Evolutionary conservation across 2,113 vertebrate genomes (phyloP), one percentile per base, ranked within the genome.

Genomic region (mouse (Mus musculus)): DNA sequence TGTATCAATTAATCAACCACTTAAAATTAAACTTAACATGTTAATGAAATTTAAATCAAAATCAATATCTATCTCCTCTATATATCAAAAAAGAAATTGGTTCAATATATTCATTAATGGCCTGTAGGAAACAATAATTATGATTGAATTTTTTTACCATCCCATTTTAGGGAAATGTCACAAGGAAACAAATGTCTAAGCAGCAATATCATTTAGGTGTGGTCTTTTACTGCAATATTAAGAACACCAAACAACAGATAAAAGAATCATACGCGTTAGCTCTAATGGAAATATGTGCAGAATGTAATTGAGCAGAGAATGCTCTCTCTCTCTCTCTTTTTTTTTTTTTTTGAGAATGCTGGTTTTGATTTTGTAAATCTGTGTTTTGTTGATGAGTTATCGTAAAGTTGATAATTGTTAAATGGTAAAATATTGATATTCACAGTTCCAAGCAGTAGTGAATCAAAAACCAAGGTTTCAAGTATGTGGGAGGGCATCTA

Each of bases 41-140:
- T 67, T 87, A 84, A 67, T 86, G 0, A 73, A 89, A 90, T 42
- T 72, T 65, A 84, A 92, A 78, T 65, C 1, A 88, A 89, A 95
- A 77, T 65, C 1, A 0, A 1, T 59, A 67, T 65, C 8, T 46
- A 39, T 89, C 2, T 77, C 1, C 2, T 77, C 1, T 81, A 7
- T n/a, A 19, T 39, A 71, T 49, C 24, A 5, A 71, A 63, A 69
- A 95, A 61, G 3, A 26, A 61, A 49, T 75, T 52, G 2, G 0
- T 11, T 86, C 39, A 63, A 26, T 49, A 14, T 59, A 93, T 69
- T 63, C 4, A 80, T 76, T 6, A 76, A 93, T 1, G 30, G 3
- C 11, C 13, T 72, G 39, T 7, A 61, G 3, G 22, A 80, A 75
- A 81, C 4, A 87, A 80, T 90, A 69, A n/a, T 16, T 14, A 59